Percentiles rank a stretch among this genome's conserved stretches.
phyloP scores from a whole-genome alignment of 2,888 invertebrate genomes.

The Trissolcus brochymenae region DNA sequence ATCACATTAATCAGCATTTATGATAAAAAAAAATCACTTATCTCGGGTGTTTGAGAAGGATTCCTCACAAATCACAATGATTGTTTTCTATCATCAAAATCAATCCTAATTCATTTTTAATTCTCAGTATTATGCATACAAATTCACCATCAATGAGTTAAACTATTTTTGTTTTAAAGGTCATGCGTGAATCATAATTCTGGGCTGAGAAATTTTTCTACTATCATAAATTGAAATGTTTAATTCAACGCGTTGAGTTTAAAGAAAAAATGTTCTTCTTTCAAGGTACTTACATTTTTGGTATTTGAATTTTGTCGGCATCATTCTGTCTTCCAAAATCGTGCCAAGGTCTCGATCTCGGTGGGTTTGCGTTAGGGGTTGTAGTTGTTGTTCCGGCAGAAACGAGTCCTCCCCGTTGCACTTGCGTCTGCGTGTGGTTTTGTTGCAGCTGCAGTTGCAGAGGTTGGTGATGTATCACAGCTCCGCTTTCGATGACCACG shows the following conservation, averaged over 20 bases:
- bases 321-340: slow-evolving; percentile 96
- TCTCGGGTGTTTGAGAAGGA: slow-evolving; percentile 6
- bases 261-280: no score
- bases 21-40: neutral
- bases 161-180: slow-evolving; percentile 35
- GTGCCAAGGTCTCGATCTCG: slow-evolving; percentile 92
- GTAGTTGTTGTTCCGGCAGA: slow-evolving; percentile 69
- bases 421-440: slow-evolving; percentile 80
- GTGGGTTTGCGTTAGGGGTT: slow-evolving; percentile 72
- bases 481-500: slow-evolving; percentile 78
- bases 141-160: slow-evolving; percentile 26
- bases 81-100: slow-evolving; percentile 31
- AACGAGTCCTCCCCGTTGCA: slow-evolving; percentile 77
- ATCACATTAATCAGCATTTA: neutral
- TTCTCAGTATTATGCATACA: neutral
- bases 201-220: neutral
- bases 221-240: no score
- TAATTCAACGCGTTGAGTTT: no score
- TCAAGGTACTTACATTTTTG: slow-evolving; percentile 91
- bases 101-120: slow-evolving; percentile 18
- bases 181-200: slow-evolving; percentile 31
- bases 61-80: slow-evolving; percentile 17
- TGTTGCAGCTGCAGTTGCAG: slow-evolving; percentile 77
- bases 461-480: slow-evolving; percentile 78
- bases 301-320: slow-evolving; percentile 97